Base-by-base conservation (phyloP, 2,113 vertebrate genomes). In the Electrona antarctica region DNA sequence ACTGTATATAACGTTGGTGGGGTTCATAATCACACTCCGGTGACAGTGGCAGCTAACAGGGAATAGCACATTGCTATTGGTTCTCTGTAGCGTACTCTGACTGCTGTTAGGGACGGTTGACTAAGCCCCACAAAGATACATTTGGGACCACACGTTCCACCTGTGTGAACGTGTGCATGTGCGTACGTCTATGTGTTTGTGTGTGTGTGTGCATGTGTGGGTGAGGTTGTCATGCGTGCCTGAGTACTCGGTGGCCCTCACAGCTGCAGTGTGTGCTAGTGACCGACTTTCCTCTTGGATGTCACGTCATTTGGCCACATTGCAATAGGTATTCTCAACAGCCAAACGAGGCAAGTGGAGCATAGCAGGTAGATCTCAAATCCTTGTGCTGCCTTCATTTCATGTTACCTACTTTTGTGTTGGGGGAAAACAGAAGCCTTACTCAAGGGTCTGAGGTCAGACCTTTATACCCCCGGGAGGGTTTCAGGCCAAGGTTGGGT, bases 81-180 rank as follows among this genome's bases (percentile, higher is more conserved):
- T 78, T 76, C 84, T 70, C 72, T 90, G 73, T 80, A 79, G 33
- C 80, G 13, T 82, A 54, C 58, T 3, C 78, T 90, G 85, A 90
- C 84, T 78, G 68, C n/a, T 66, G 76, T 92, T 89, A 91, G 71
- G 60, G 57, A 85, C 54, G 69, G 85, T 81, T 85, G 87, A 78
- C 58, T 61, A 83, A 74, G 70, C 63, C 81, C 72, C 63, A 56
- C 48, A 66, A 65, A 45, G 72, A 66, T 54, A 62, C 83, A 68
- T 67, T 0, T 45, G 85, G 86, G 85, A 89, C 72, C 8, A 4
- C 29, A 41, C 75, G 81, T 87, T 85, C 71, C 81, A 91, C 89
- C 88, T 84, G 82, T 85, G 77, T 73, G 78, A 80, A 73, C 76
- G 80, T 79, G 48, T 77, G 79, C 14, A n/a, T n/a, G n/a, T n/a